A percentile compares a stretch with the other conserved stretches of the same genome.
Evolutionary conservation across 2,888 invertebrate genomes (phyloP).

Genomic region (Acronicta psi): DNA sequence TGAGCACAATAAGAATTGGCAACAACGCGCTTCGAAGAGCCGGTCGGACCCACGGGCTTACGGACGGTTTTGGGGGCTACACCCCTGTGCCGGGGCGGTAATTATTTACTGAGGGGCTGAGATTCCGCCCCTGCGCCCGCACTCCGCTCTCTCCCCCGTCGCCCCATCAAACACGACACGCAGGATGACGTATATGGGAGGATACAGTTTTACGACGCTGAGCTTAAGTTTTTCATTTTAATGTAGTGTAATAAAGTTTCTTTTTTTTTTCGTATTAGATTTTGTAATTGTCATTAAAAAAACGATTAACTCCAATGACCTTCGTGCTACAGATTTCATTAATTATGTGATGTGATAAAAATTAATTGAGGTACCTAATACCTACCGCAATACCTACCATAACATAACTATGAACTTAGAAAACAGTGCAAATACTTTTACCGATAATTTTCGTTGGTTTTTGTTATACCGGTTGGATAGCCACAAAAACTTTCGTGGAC

Average conservation of each 20-base stretch:
- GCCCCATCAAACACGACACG: slow-evolving; percentile 55
- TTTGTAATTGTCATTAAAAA: no score
- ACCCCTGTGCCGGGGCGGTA: slow-evolving; percentile 76
- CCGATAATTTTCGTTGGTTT: slow-evolving; percentile 16
- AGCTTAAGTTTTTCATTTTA: slow-evolving; percentile 35
- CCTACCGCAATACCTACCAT: no score
- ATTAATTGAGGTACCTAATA: no score
- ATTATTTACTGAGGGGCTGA: slow-evolving; percentile 85
- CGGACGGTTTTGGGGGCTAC: slow-evolving; percentile 68
- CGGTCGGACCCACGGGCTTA: slow-evolving; percentile 50
- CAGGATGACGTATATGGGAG: slow-evolving; percentile 44
- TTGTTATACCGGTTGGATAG: slow-evolving; percentile 24
- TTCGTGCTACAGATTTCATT: no score
- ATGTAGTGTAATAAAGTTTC: no score
- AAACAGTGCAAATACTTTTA: slow-evolving; percentile 14
- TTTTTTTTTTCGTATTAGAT: no score
- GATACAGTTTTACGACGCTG: slow-evolving; percentile 52
- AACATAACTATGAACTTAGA: no score
- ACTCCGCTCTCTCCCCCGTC: slow-evolving; percentile 55
- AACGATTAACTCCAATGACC: no score
- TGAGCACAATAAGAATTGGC: slow-evolving; percentile 57
- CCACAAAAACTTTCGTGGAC: slow-evolving; percentile 28
- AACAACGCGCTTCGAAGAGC: slow-evolving; percentile 46
- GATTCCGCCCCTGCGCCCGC: slow-evolving; percentile 70
- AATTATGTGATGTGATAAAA: no score